Conservation (phyloP, 2,797 vertebrate genomes). For the Chrysocyon brachyurus region DNA sequence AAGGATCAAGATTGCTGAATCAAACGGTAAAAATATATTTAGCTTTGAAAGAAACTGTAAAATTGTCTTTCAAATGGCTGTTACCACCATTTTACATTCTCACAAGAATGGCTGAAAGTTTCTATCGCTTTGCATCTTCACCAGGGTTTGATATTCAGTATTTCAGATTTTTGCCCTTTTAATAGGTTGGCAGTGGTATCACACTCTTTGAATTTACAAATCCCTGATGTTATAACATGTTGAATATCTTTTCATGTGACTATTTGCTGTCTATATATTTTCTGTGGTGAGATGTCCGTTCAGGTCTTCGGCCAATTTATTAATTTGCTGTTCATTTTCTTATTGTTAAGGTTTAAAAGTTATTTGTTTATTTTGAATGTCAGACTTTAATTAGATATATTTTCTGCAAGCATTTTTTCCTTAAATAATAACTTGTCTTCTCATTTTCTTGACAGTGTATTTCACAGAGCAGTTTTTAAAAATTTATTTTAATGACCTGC, state of each 20-base stretch:
- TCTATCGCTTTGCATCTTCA: background rate
- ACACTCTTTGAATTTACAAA: background rate
- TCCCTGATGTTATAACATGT: background rate
- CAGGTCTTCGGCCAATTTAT: background rate
- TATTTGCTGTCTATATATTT: background rate
- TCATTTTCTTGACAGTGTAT: background rate
- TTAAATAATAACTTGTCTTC: background rate
- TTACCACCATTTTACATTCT: background rate
- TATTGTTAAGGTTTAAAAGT: background rate
- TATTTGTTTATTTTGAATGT: background rate
- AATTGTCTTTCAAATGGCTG: background rate
- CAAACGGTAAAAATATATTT: background rate
- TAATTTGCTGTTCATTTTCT: background rate
- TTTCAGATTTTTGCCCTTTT: background rate
- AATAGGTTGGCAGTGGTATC: no score
- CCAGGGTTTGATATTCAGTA: background rate
- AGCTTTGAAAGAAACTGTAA: no score
- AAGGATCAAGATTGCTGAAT: background rate
- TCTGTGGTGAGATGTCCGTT: background rate
- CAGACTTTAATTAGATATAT: background rate
- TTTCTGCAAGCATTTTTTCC: background rate
- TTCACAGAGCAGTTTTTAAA: background rate
- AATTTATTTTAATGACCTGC: background rate
- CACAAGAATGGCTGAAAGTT: background rate
- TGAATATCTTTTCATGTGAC: background rate